A percentile compares a stretch with the other conserved stretches of the same genome.
Conservation (phyloP, 2,888 invertebrate species). For the Aleiodes leptofemur region DNA sequence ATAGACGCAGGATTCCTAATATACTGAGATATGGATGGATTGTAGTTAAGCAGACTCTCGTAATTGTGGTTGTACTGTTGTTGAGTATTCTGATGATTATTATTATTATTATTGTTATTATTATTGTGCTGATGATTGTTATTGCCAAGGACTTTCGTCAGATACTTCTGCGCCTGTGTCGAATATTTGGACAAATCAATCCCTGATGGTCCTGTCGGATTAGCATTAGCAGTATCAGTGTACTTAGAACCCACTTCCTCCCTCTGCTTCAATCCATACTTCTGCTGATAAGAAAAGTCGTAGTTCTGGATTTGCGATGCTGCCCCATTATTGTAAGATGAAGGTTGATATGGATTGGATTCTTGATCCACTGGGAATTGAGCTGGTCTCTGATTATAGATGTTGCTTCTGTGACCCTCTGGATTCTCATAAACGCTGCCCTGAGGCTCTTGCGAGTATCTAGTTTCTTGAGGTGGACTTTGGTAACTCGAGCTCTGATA, state of each 20-base stretch:
- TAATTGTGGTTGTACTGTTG: constrained; percentile 64
- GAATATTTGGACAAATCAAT: constrained; percentile 58
- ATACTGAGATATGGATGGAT: constrained; percentile 73
- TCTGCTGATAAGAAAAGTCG: constrained; percentile 51
- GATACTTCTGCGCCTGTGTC: constrained; percentile 61
- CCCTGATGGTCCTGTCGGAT: constrained; percentile 58
- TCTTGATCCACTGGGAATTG: constrained; percentile 67
- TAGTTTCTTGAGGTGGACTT: constrained; percentile 55
- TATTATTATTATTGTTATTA: too few relatives aligned
- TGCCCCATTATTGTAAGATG: constrained; percentile 40
- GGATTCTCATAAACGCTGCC: constrained; percentile 31
- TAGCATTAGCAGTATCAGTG: constrained; percentile 64
- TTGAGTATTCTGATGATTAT: constrained; percentile 59
- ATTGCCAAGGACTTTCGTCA: constrained; percentile 61
- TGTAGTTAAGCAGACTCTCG: constrained; percentile 68
- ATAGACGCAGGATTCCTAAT: constrained; percentile 71
- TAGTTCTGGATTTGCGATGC: constrained; percentile 45
- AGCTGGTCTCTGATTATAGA: constrained; percentile 69
- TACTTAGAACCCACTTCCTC: constrained; percentile 57
- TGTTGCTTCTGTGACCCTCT: constrained; percentile 43
- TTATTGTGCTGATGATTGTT: constrained; percentile 43
- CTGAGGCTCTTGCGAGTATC: constrained; percentile 26
- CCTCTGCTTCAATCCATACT: constrained; percentile 48
- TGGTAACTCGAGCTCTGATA: constrained; percentile 52
- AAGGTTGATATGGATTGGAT: constrained; percentile 33